Evolutionary conservation across 2,888 invertebrate genomes (phyloP).

Genomic region (Lissonota sp.): DNA sequence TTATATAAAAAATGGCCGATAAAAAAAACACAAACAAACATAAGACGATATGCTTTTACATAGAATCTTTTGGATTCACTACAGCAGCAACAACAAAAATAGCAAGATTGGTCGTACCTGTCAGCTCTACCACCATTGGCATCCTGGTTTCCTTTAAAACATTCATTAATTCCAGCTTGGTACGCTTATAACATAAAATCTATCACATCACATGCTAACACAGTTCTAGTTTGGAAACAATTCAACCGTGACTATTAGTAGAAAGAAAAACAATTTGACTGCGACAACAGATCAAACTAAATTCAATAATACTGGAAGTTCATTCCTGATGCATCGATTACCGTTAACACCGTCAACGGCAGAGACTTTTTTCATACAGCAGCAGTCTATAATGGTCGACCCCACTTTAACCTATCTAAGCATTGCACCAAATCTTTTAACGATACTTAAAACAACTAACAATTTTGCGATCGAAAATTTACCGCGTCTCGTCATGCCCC

Average conservation of each 20-base stretch:
- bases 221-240: conserved; percentile 11
- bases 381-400: conserved; percentile 73
- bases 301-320: conserved; percentile 71
- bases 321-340: conserved; percentile 75
- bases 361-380: conserved; percentile 77
- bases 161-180: conserved; percentile 75
- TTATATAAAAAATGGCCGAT: no score
- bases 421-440: conserved; percentile 76
- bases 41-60: conserved; percentile 79
- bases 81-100: conserved; percentile 65
- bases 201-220: conserved; percentile 18
- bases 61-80: conserved; percentile 79
- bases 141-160: conserved; percentile 80
- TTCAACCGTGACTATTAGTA: conserved; percentile 9
- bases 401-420: conserved; percentile 62
- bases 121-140: conserved; percentile 64
- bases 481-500: background rate
- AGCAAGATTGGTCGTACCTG: conserved; percentile 31
- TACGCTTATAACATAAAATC: conserved; percentile 77
- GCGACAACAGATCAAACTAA: conserved; percentile 66
- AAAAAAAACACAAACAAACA: background rate
- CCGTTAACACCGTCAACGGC: conserved; percentile 12
- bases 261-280: conserved; percentile 4
- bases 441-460: conserved; percentile 72
- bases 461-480: conserved; percentile 21